Evolutionary conservation across 2,797 vertebrate genomes (phyloP), one percentile per base, ranked within the genome.

Genomic region (Mycteria americana): DNA sequence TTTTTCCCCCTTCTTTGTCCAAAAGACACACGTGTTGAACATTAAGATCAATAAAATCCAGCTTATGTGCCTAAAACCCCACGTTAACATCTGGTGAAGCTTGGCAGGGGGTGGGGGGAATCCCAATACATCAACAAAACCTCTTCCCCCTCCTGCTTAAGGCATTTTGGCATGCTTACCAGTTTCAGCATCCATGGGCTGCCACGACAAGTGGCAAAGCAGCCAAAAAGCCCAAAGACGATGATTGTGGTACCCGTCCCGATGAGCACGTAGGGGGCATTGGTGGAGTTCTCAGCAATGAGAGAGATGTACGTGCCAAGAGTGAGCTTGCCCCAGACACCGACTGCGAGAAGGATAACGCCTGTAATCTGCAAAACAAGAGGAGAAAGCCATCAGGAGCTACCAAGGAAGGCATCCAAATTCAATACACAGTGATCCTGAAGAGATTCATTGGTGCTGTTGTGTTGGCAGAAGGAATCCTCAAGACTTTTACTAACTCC

Each of bases 121-220:
- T 64, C 64, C 57, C 76, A 73, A 2, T 0, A 10, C n/a, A 39
- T 10, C 45, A 28, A 27, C 41, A 54, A 70, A 27, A 46, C 39
- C 35, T 77, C 68, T 60, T 80, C 27, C 67, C 67, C 46, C 28
- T 76, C 43, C 72, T 65, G 46, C 73, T 41, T 9, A 4, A 86
- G 64, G 65, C 83, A 7, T 60, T 57, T 5, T n/a, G 37, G 53
- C 73, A 33, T 18, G 93, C 99, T 98, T 97, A 99, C 99, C 99
- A 99, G 98, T 95, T 99, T 99, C 96, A 99, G 98, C 99, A 99
- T 99, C 99, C 99, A 99, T 98, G 99, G 99, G 98, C 99, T 99
- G 95, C 99, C 99, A 57, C 99, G 99, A 97, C 99, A 99, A 62
- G 99, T 99, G 96, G 99, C 99, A 53, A 99, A 99, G 98, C 99